A percentile compares a stretch with the other conserved stretches of the same genome.
Evolutionary conservation across 2,113 vertebrate genomes (phyloP).

Genomic region (Trochalopteron elliotii): DNA sequence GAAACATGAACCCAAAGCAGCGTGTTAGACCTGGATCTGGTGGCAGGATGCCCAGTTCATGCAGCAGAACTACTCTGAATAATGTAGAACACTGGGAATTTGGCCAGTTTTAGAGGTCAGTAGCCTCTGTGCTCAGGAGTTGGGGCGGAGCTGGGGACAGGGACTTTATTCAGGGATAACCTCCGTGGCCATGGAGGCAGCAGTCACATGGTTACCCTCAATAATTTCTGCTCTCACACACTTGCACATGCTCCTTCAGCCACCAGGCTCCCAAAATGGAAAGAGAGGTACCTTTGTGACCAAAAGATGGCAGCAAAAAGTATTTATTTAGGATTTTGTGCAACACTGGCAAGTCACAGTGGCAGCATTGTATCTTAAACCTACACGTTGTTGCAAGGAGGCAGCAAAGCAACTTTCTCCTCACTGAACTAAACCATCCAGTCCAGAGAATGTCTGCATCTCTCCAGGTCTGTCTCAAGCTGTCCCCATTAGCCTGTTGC

Average conservation of each 20-base stretch:
- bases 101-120: slow-evolving; percentile 50
- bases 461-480: neutral
- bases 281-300: slow-evolving; percentile 10
- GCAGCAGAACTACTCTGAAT: slow-evolving; percentile 53
- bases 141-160: neutral
- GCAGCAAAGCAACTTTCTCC: neutral
- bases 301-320: slow-evolving; percentile 68
- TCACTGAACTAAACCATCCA: neutral
- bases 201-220: neutral
- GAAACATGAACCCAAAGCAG: neutral
- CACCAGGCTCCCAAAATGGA: neutral
- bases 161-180: slow-evolving; percentile 13
- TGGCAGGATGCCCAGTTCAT: slow-evolving; percentile 50
- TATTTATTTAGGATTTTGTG: slow-evolving; percentile 14
- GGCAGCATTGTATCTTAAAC: neutral
- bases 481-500: slow-evolving; percentile 55
- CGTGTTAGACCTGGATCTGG: neutral
- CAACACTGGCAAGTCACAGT: neutral
- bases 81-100: slow-evolving; percentile 39
- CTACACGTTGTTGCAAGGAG: neutral
- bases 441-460: neutral
- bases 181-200: neutral
- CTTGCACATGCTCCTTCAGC: slow-evolving; percentile 29
- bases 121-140: neutral
- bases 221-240: neutral